Base-by-base conservation (phyloP, 2,888 invertebrate genomes). In the Limnephilus rhombicus region DNA sequence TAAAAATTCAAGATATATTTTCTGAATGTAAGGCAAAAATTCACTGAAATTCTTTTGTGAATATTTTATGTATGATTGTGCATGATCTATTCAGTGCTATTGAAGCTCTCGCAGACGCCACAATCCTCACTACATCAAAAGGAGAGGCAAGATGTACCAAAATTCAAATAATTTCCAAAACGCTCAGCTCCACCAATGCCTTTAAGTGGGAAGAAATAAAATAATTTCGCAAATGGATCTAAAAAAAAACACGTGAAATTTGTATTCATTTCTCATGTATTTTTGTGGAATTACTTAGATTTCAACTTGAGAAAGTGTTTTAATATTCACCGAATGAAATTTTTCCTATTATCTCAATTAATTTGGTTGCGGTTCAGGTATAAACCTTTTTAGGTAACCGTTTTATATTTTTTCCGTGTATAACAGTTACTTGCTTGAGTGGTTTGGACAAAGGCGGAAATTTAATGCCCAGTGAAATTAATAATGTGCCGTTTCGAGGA, bases 151-250 rank as follows among this genome's bases (percentile, higher is more conserved):
- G 90, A 82, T 82, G 12, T 45, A 45, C 31, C 12, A 45, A 49
- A 49, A 13, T 11, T 91, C 91, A 53, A 91, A 85, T 34, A 85
- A 92, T 92, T 91, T 91, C 80, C 3, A 13, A 9, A 81, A 68
- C 90, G 92, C 86, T 11, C 80, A 85, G n/a, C 91, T 85, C 41
- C 86, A 91, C 92, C 92, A 89, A 91, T 92, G 91, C 49, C 89
- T 83, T 80, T 92, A 92, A 92, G 92, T 92, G 91, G 85, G 90
- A 83, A 91, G 80, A 89, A 92, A 92, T 92, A 92, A 92, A 92
- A 92, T 91, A 91, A 92, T 91, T 92, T 92, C 89, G 89, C 91
- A 81, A 91, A 87, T 87, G 92, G 87, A 90, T 90, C 29, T 81
- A 90, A 53, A 90, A 90, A 34, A 90, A 31, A 31, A 90, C 85